Evolutionary conservation across 2,888 invertebrate species (phyloP).

Genomic region (Sarcophaga variegata): DNA sequence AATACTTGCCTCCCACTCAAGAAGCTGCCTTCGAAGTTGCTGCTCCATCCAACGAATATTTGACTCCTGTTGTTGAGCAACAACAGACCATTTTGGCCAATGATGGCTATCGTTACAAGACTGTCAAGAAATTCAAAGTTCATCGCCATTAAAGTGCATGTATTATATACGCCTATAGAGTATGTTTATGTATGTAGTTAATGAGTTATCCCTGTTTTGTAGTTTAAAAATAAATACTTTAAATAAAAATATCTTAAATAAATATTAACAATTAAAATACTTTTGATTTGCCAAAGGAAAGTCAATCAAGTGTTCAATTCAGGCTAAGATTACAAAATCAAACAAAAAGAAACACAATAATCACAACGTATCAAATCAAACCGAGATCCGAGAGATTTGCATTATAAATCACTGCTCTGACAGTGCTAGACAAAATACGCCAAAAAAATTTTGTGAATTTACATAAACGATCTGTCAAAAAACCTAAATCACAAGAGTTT

Average conservation of each 20-base stretch:
- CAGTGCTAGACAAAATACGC: not conserved
- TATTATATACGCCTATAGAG: not conserved
- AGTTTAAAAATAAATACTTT: conserved; percentile 3
- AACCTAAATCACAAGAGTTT: not conserved
- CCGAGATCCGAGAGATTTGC: not conserved
- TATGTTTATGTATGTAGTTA: not conserved
- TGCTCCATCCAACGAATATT: conserved; percentile 57
- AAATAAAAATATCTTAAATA: not conserved
- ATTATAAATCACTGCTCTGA: not conserved
- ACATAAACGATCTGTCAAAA: not conserved
- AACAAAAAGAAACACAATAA: not conserved
- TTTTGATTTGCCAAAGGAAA: not conserved
- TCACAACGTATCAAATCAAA: not conserved
- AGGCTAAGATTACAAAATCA: not conserved
- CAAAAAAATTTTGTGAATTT: no score
- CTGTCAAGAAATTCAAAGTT: conserved; percentile 64
- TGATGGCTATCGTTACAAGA: conserved; percentile 73
- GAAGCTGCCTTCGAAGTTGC: conserved; percentile 53
- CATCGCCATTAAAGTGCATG: conserved; percentile 61
- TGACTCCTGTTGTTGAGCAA: conserved; percentile 50
- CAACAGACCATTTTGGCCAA: conserved; percentile 53
- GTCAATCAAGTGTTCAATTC: not conserved
- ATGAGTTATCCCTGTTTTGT: conserved; percentile 1
- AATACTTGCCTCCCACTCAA: conserved; percentile 74
- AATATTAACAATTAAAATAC: not conserved